Base-by-base conservation (phyloP, 2,797 vertebrate genomes). In the Tenualosa ilisha region DNA sequence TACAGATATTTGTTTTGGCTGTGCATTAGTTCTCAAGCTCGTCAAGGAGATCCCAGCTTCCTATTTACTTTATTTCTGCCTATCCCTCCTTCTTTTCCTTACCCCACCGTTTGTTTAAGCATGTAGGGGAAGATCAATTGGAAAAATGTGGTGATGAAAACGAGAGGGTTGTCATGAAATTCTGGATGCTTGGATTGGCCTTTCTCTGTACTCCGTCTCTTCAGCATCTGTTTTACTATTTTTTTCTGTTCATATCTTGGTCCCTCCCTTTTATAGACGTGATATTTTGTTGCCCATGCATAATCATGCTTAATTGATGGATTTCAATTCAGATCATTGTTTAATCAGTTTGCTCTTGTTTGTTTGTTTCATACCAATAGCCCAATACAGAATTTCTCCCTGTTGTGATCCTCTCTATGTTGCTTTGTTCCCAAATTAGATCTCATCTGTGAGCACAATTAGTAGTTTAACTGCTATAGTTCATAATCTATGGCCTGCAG, bases 41-140 rank as follows among this genome's bases (percentile, higher is more conserved):
- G 56, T 59, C 20, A 6, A 20, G 22, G 56, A 63, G n/a, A 63
- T 63, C 59, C 24, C 59, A 63, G n/a, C 59, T 63, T 63, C 59
- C 59, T 63, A 56, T 37, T 50, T 86, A 31, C 17, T 84, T 85
- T 61, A 20, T 56, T 61, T 22, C 59, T n/a, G 22, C 59, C n/a
- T 24, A 6, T 63, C 20, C 59, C 59, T 24, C 22, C 59, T 63
- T 11, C 59, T 63, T 8, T 63, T 63, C n/a, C 59, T 63, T 63
- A 24, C 22, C 59, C 59, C n/a, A 63, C 59, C 59, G n/a, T 63
- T 63, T 63, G 59, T 63, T 6, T 63, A 2, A 63, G 59, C 59
- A 63, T 11, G 59, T 20, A 24, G n/a, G 22, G 1, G n/a, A 63
- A 63, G 20, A 59, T 22, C 56, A 59, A 6, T 59, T 59, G 20